A percentile compares a stretch with the other conserved stretches of the same genome.
Evolutionary conservation across 2,888 invertebrate species (phyloP).

Genomic region (Cryptocheilus praepositus): DNA sequence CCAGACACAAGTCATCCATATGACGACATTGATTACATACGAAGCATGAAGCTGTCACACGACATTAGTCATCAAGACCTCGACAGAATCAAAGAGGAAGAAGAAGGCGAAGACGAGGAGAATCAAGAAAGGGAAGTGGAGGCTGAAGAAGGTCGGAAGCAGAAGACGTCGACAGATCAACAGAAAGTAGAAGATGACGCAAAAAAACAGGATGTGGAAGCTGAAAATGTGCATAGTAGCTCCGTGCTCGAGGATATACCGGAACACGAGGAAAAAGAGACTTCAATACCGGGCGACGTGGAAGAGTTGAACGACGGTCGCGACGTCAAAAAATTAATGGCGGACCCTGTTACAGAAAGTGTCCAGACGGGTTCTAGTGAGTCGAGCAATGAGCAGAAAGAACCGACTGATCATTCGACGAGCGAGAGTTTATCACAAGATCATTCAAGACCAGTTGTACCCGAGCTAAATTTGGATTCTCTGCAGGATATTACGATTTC

Average conservation of each 20-base stretch:
- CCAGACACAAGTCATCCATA: conserved; percentile 32
- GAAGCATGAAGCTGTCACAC: conserved; percentile 42
- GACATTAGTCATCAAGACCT: conserved; percentile 62
- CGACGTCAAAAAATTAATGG: conserved; percentile 45
- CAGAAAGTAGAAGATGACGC: not conserved
- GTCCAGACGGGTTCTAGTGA: conserved; percentile 40
- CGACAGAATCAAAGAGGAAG: conserved; percentile 65
- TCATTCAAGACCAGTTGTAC: conserved; percentile 59
- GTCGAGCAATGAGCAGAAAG: conserved; percentile 59
- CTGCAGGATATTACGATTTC: conserved; percentile 67
- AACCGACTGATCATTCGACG: conserved; percentile 46
- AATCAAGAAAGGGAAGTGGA: not conserved
- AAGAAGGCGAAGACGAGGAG: conserved; percentile 46
- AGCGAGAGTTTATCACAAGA: conserved; percentile 51
- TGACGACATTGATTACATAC: conserved; percentile 49
- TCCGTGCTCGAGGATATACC: conserved; percentile 45
- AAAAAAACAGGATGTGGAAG: not conserved
- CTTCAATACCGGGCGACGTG: conserved; percentile 5
- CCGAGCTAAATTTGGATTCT: conserved; percentile 68
- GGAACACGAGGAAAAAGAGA: conserved; percentile 45
- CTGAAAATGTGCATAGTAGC: not conserved
- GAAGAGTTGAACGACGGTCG: conserved; percentile 40
- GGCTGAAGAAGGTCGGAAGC: conserved; percentile 22
- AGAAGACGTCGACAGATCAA: not conserved
- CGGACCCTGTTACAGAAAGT: conserved; percentile 34